Evolutionary conservation across 1,140 invertebrate species (phyloP).

Genomic region (Drosophila oshimai): DNA sequence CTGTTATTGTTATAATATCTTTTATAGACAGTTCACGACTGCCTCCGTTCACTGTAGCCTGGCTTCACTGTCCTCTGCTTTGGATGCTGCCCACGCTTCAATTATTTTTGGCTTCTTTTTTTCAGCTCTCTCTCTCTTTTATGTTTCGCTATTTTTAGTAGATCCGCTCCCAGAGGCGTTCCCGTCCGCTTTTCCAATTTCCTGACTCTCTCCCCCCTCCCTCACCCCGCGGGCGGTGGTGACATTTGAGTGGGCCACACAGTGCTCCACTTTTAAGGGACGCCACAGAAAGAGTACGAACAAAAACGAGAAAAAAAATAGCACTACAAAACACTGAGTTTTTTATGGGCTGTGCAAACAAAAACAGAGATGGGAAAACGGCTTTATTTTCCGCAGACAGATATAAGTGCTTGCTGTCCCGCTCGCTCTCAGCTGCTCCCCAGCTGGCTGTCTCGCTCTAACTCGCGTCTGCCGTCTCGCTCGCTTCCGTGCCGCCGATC

Average conservation of each 20-base stretch:
- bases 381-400: background rate
- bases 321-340: background rate
- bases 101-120: slow-evolving; percentile 43
- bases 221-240: background rate
- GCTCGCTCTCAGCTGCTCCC: background rate
- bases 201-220: background rate
- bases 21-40: too few relatives aligned
- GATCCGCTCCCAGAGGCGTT: slow-evolving; percentile 24
- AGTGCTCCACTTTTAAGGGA: slow-evolving; percentile 43
- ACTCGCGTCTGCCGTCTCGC: slow-evolving; percentile 19
- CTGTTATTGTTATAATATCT: too few relatives aligned
- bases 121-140: slow-evolving; percentile 27
- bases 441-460: background rate
- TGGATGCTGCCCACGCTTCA: slow-evolving; percentile 48
- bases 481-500: slow-evolving; percentile 47
- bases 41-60: background rate
- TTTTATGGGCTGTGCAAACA: slow-evolving; percentile 6
- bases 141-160: slow-evolving; percentile 57
- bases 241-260: slow-evolving; percentile 38
- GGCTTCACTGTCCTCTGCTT: slow-evolving; percentile 17
- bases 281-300: background rate
- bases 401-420: background rate
- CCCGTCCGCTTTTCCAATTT: slow-evolving; percentile 24
- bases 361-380: slow-evolving; percentile 3
- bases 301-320: background rate